phyloP scores from a whole-genome alignment of 1,140 invertebrate species.

The Lepidurus couesii region DNA sequence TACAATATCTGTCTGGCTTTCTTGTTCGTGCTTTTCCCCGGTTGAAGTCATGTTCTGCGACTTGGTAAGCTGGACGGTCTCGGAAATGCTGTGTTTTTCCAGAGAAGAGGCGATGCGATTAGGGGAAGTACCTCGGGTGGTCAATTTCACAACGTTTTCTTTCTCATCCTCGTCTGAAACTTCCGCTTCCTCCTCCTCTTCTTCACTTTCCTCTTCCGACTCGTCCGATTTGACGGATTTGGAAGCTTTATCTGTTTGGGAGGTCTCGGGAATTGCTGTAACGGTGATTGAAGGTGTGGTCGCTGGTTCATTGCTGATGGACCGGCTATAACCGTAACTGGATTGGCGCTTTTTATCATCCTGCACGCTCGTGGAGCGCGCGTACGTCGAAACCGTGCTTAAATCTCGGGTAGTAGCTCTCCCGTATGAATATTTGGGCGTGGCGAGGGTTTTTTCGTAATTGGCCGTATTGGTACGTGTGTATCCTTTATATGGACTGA shows the following conservation, averaged over 20 bases:
- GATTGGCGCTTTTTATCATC: background rate
- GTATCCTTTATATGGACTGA: slow-evolving; percentile 28
- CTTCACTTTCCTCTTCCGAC: slow-evolving; percentile 26
- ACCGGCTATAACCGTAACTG: slow-evolving; percentile 13
- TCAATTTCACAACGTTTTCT: background rate
- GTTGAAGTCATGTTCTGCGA: background rate
- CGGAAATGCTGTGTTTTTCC: background rate
- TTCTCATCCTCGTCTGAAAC: background rate
- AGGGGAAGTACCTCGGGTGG: slow-evolving; percentile 31
- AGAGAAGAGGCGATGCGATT: background rate
- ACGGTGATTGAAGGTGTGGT: background rate
- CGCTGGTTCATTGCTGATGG: background rate
- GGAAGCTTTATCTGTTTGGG: background rate
- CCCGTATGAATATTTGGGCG: slow-evolving; percentile 23
- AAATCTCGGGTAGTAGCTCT: slow-evolving; percentile 27
- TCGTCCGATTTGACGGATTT: slow-evolving; percentile 7
- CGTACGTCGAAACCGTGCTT: slow-evolving; percentile 3
- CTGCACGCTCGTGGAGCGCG: slow-evolving; percentile 12
- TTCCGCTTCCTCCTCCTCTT: background rate
- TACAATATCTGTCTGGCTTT: background rate
- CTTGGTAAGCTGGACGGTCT: background rate
- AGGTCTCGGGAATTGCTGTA: background rate
- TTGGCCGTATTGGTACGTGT: slow-evolving; percentile 23
- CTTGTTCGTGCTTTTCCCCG: background rate
- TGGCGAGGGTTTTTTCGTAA: background rate